A percentile compares a stretch with the other conserved stretches of the same genome.
These are phyloP conservation scores for Syngnathoides biaculeatus DNA, from an alignment of 2,113 vertebrate genomes.

Conservation along the genomic window DNA sequence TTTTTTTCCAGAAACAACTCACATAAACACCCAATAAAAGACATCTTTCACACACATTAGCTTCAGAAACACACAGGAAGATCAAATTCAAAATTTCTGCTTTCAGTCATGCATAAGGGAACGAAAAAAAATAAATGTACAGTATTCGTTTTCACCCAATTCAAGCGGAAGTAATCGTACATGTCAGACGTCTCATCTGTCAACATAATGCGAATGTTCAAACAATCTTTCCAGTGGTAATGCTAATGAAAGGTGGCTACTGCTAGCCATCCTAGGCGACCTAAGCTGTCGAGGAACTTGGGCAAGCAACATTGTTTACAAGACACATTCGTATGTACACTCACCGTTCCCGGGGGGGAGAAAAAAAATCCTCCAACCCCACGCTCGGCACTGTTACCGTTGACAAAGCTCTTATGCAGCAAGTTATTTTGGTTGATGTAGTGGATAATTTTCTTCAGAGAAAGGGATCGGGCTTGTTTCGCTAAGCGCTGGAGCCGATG, in stretches of 20 bases:
- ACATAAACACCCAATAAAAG: too few species aligned
- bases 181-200: neutral
- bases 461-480: constrained; percentile 35
- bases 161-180: neutral
- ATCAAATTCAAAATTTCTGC: too few species aligned
- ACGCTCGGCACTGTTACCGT: neutral
- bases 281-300: constrained; percentile 41
- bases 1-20: too few species aligned
- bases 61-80: too few species aligned
- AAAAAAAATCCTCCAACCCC: neutral
- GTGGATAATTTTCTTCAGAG: constrained; percentile 13
- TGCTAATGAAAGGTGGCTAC: constrained; percentile 31
- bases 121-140: too few species aligned
- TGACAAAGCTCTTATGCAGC: neutral
- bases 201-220: neutral
- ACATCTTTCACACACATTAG: too few species aligned
- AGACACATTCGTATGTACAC: constrained; percentile 16
- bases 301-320: constrained; percentile 52
- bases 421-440: neutral
- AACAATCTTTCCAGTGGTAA: neutral
- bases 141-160: neutral
- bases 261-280: constrained; percentile 2
- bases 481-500: constrained; percentile 39
- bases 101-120: too few species aligned
- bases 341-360: constrained; percentile 18